A percentile compares a stretch with the other conserved stretches of the same genome.
Evolutionary conservation across 2,797 vertebrate species (phyloP).

Genomic region (Paedocypris micromegethes): DNA sequence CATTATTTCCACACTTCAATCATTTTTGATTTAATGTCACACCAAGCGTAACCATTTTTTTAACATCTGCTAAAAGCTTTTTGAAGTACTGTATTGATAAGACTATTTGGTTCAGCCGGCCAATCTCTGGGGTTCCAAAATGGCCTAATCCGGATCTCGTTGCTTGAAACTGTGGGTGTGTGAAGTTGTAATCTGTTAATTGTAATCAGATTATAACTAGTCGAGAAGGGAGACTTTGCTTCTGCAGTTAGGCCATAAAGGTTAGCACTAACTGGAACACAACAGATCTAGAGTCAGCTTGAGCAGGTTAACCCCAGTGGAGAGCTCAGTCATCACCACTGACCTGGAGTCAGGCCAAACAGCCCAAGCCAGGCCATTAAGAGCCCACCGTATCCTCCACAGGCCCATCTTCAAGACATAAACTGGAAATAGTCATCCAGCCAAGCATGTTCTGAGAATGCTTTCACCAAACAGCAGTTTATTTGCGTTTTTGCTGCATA

Average conservation of each 20-base stretch:
- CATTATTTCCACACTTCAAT: too few species aligned
- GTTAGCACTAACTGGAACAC: constrained; percentile 55
- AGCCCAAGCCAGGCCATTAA: constrained; percentile 14
- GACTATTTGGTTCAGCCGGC: too few species aligned
- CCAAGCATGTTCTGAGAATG: constrained; percentile 58
- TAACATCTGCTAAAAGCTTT: too few species aligned
- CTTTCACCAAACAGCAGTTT: constrained; percentile 36
- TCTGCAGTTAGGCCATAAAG: constrained; percentile 20
- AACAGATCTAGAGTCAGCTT: constrained; percentile 34
- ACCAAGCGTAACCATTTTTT: too few species aligned
- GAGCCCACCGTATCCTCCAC: constrained; percentile 19
- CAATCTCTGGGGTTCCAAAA: too few species aligned
- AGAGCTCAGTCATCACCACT: constrained; percentile 26
- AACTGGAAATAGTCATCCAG: constrained; percentile 52
- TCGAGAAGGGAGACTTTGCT: too few species aligned
- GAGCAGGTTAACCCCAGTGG: constrained; percentile 30
- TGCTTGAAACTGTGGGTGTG: too few species aligned
- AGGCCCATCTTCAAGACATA: constrained; percentile 12
- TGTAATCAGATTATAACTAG: too few species aligned
- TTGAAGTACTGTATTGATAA: too few species aligned
- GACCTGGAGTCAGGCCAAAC: constrained; percentile 29
- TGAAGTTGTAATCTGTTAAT: too few species aligned
- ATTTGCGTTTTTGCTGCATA: constrained; percentile 56
- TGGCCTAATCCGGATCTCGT: too few species aligned
- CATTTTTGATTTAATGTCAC: too few species aligned